Percentiles rank a stretch among this genome's conserved stretches.
Evolutionary conservation across 2,888 invertebrate species (phyloP).

Genomic region (Drosophila pegasa): DNA sequence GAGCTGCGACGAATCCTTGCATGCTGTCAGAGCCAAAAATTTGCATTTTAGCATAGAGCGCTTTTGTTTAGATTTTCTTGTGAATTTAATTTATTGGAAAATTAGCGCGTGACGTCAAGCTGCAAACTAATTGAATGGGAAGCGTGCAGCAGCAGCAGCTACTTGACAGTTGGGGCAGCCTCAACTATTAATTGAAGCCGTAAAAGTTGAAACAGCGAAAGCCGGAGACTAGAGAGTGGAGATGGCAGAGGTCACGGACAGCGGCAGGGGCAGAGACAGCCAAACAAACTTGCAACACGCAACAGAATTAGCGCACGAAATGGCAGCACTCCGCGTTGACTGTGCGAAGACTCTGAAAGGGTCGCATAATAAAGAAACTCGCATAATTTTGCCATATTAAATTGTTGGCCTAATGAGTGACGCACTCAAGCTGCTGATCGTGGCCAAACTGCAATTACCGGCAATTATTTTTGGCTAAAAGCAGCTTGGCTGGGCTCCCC

Average conservation of each 20-base stretch:
- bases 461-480: constrained; percentile 62
- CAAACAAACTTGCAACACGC: constrained; percentile 67
- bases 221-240: not conserved
- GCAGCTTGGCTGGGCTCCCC: constrained; percentile 30
- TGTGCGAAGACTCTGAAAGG: constrained; percentile 19
- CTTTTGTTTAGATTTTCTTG: constrained; percentile 78
- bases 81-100: constrained; percentile 80
- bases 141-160: constrained; percentile 37
- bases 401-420: constrained; percentile 50
- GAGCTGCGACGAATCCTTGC: constrained; percentile 40
- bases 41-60: constrained; percentile 75
- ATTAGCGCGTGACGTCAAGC: constrained; percentile 75
- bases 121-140: constrained; percentile 73
- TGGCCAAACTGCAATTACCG: constrained; percentile 48
- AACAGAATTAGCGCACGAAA: constrained; percentile 55
- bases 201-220: constrained; percentile 40
- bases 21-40: constrained; percentile 64
- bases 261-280: not conserved
- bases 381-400: constrained; percentile 62
- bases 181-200: constrained; percentile 65
- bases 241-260: not conserved
- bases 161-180: constrained; percentile 40
- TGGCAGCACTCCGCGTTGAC: constrained; percentile 37
- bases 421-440: constrained; percentile 34
- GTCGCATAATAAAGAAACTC: constrained; percentile 43